Conservation (phyloP, 2,113 vertebrate species). For the Baryphthengus martii region DNA sequence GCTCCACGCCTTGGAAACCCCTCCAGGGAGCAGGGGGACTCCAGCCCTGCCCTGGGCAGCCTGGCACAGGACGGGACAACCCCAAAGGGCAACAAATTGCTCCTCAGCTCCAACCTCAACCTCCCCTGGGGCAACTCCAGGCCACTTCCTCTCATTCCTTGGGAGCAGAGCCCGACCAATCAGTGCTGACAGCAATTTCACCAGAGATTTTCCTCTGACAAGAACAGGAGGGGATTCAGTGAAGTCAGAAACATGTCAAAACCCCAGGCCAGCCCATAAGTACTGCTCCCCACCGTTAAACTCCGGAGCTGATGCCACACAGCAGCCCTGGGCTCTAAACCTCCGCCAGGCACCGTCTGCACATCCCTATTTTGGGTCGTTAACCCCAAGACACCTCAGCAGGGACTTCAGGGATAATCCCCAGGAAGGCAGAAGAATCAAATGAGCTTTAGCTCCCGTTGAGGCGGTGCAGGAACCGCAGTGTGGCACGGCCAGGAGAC, state of each 20-base stretch:
- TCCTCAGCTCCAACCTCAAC: too few relatives aligned
- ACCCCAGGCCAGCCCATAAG: not conserved
- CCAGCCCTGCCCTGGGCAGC: too few relatives aligned
- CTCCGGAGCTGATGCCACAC: rapidly evolving
- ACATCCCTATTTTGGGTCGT: not conserved
- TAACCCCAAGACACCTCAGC: not conserved
- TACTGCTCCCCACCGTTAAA: not conserved
- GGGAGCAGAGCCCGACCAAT: too few relatives aligned
- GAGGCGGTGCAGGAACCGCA: not conserved
- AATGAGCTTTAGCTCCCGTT: not conserved
- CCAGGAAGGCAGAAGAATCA: not conserved
- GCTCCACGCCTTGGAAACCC: too few relatives aligned
- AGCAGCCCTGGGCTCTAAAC: not conserved
- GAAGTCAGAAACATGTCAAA: not conserved
- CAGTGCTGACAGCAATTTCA: not conserved
- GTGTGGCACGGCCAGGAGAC: not conserved
- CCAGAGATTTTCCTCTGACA: not conserved
- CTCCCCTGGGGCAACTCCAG: too few relatives aligned
- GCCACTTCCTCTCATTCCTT: too few relatives aligned
- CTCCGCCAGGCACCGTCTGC: not conserved
- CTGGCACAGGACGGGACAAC: too few relatives aligned
- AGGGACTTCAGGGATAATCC: not conserved
- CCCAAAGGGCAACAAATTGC: too few relatives aligned
- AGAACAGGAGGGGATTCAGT: not conserved
- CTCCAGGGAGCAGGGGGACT: too few relatives aligned